Evolutionary conservation across 2,113 vertebrate species (phyloP).

Genomic region (Axis porcinus): DNA sequence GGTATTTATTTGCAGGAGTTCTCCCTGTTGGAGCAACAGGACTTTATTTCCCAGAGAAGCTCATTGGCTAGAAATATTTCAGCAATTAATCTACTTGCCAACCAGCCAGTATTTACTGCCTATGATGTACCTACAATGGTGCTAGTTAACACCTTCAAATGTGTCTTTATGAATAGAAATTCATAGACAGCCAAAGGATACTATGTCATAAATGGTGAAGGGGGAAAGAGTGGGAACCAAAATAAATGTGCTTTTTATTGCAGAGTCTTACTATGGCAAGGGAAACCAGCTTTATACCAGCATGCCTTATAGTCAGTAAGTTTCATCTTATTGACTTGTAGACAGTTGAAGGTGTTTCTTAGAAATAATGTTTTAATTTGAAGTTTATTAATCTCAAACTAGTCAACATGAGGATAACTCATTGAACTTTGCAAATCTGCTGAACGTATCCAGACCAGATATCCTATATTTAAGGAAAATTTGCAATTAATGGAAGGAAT

Average conservation of each 20-base stretch:
- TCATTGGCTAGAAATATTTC: neutral
- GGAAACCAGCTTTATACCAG: neutral
- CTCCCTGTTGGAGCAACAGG: neutral
- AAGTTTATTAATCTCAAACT: neutral
- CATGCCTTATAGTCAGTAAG: neutral
- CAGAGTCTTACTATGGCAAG: neutral
- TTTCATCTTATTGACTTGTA: neutral
- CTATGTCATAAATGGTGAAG: neutral
- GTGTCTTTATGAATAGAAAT: constrained; percentile 4
- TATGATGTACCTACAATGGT: neutral
- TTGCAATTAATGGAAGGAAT: neutral
- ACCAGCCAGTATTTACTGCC: neutral
- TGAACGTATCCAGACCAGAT: neutral
- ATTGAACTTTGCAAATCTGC: neutral
- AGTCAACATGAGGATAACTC: neutral
- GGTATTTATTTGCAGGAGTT: neutral
- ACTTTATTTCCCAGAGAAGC: neutral
- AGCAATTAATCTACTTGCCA: neutral
- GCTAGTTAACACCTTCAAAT: neutral
- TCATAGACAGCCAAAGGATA: neutral
- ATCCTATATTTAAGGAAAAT: neutral
- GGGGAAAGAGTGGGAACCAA: neutral
- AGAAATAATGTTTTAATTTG: neutral
- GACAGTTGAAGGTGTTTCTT: neutral
- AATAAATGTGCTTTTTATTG: neutral